Conservation (phyloP, 2,888 invertebrate species). For the Acrocyrtus sp. region DNA sequence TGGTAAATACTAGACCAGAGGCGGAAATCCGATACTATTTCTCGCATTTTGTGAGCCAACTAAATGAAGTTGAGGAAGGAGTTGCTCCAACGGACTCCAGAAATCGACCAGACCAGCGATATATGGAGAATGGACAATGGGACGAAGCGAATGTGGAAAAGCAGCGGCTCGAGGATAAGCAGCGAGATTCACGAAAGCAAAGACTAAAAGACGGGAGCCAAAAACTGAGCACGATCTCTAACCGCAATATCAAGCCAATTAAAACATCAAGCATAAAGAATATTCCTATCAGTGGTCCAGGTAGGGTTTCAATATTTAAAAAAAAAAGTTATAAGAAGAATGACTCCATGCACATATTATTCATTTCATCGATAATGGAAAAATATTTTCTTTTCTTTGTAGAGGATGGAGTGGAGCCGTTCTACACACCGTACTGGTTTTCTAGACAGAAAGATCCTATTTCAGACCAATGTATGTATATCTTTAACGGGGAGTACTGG, state of each 20-base stretch:
- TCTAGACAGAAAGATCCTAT: slow-evolving; percentile 77
- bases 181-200: slow-evolving; percentile 80
- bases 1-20: slow-evolving; percentile 68
- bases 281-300: slow-evolving; percentile 3
- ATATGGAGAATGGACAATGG: slow-evolving; percentile 96
- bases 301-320: not conserved
- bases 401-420: slow-evolving; percentile 44
- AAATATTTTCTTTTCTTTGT: not conserved
- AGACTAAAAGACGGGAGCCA: slow-evolving; percentile 9
- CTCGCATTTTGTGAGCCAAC: slow-evolving; percentile 92
- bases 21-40: slow-evolving; percentile 88
- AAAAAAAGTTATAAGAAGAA: not conserved
- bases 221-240: slow-evolving; percentile 11
- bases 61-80: slow-evolving; percentile 93
- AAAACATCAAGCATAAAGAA: too few relatives aligned
- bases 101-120: slow-evolving; percentile 92
- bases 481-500: slow-evolving; percentile 93
- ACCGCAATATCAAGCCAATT: too few relatives aligned
- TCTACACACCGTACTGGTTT: slow-evolving; percentile 84
- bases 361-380: too few relatives aligned
- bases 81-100: slow-evolving; percentile 97
- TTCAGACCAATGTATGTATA: slow-evolving; percentile 77
- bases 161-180: slow-evolving; percentile 92
- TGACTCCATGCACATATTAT: too few relatives aligned
- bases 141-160: slow-evolving; percentile 90